phyloP scores from a whole-genome alignment of 2,888 invertebrate species.

The Hypena proboscidalis region DNA sequence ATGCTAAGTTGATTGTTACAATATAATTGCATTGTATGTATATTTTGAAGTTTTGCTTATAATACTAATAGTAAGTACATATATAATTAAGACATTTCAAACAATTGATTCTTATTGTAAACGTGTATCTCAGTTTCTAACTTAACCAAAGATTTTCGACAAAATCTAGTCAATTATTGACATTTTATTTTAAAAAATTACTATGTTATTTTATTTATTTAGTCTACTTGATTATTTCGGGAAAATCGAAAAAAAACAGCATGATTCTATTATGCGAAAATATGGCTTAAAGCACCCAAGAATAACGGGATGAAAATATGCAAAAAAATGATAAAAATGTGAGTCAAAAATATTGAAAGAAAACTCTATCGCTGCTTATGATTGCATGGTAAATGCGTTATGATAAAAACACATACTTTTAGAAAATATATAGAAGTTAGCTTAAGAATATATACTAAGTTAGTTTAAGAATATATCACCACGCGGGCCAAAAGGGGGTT shows the following conservation, averaged over 20 bases:
- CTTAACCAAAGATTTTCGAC: conserved; percentile 21
- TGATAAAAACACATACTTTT: conserved; percentile 64
- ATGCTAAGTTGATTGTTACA: conserved; percentile 9
- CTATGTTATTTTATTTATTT: conserved; percentile 15
- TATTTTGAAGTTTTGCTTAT: conserved; percentile 18
- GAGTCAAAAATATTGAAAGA: conserved; percentile 73
- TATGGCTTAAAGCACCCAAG: conserved; percentile 39
- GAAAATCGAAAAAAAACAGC: conserved; percentile 13
- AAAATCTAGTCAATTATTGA: conserved; percentile 42
- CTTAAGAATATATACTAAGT: conserved; percentile 48
- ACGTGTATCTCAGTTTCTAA: conserved; percentile 15
- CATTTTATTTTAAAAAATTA: conserved; percentile 9
- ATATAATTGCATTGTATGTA: conserved; percentile 7
- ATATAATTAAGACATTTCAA: conserved; percentile 18
- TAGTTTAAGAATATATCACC: conserved; percentile 63
- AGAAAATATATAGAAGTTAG: conserved; percentile 68
- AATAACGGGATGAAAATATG: conserved; percentile 43
- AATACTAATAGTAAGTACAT: conserved; percentile 21
- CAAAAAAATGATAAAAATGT: conserved; percentile 68
- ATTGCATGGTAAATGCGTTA: conserved; percentile 63
- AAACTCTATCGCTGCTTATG: conserved; percentile 74
- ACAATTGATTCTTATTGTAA: conserved; percentile 10
- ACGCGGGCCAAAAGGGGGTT: conserved; percentile 80
- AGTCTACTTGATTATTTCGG: conserved; percentile 1
- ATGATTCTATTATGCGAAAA: conserved; percentile 34